Conservation (phyloP, 2,113 vertebrate genomes). For the Dromaius novaehollandiae region DNA sequence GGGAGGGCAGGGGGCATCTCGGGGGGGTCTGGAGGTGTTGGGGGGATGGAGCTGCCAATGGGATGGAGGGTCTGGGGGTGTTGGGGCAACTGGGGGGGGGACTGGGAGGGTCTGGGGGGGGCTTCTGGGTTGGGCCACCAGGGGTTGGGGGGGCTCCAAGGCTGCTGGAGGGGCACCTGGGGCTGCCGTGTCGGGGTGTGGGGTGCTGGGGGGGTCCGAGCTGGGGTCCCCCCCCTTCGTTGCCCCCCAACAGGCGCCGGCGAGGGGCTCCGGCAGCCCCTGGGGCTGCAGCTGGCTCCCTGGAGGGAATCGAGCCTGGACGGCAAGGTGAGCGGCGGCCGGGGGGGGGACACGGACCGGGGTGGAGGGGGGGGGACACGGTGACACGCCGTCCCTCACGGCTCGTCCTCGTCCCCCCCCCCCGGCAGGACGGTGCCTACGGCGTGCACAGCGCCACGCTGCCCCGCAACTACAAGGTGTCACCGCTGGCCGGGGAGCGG, state of each 20-base stretch:
- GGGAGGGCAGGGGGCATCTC: no score
- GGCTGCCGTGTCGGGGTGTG: no score
- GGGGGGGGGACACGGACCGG: no score
- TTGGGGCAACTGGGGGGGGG: no score
- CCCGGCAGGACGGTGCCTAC: constrained; percentile 44
- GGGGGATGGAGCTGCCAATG: no score
- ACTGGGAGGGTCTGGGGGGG: no score
- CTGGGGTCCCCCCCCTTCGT: not conserved
- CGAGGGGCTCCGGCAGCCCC: constrained; percentile 55
- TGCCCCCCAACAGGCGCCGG: constrained; percentile 68
- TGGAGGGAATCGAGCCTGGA: constrained; percentile 92
- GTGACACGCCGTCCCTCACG: not conserved
- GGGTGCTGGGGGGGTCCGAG: no score
- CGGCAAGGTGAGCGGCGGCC: constrained; percentile 76
- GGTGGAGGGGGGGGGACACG: not conserved
- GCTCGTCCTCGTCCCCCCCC: not conserved
- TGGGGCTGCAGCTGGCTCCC: constrained; percentile 71
- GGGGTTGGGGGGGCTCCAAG: no score
- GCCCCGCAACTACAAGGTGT: constrained; percentile 78
- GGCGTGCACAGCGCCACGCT: constrained; percentile 75
- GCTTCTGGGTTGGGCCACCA: no score
- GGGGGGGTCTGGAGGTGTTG: no score
- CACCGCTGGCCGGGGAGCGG: constrained; percentile 68
- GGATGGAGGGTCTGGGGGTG: no score
- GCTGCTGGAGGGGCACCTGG: no score